Evolutionary conservation across 2,113 vertebrate species (phyloP).

Genomic region (Labeo rohita): DNA sequence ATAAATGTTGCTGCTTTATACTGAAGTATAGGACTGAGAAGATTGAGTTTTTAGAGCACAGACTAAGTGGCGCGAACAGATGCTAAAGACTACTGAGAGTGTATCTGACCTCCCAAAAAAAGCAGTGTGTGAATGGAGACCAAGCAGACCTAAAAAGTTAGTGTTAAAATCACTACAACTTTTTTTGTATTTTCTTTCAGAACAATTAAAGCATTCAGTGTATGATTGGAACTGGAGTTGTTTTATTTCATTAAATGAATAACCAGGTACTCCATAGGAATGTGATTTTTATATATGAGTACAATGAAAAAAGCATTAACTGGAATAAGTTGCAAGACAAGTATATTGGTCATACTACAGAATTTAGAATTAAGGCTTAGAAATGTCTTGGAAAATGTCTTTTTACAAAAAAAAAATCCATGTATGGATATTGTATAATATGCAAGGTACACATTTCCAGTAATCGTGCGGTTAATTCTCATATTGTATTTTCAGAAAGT

Average conservation of each 20-base stretch:
- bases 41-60: background rate
- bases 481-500: no score
- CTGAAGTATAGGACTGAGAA: background rate
- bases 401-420: no score
- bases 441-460: no score
- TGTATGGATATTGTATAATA: no score
- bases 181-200: conserved; percentile 56
- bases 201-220: conserved; percentile 56
- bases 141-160: conserved; percentile 42
- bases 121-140: background rate
- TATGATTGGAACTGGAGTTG: conserved; percentile 30
- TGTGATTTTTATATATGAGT: background rate
- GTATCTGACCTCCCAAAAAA: conserved; percentile 22
- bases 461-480: no score
- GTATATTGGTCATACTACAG: background rate
- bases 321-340: background rate
- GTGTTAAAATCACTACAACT: conserved; percentile 10
- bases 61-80: background rate
- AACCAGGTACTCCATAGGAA: no score
- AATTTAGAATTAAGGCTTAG: no score
- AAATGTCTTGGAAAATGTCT: no score
- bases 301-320: background rate
- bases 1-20: background rate
- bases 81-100: conserved; percentile 24
- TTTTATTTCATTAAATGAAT: conserved; percentile 28